Evolutionary conservation across 2,113 vertebrate species (phyloP).

Genomic region (Arizona elegans): DNA sequence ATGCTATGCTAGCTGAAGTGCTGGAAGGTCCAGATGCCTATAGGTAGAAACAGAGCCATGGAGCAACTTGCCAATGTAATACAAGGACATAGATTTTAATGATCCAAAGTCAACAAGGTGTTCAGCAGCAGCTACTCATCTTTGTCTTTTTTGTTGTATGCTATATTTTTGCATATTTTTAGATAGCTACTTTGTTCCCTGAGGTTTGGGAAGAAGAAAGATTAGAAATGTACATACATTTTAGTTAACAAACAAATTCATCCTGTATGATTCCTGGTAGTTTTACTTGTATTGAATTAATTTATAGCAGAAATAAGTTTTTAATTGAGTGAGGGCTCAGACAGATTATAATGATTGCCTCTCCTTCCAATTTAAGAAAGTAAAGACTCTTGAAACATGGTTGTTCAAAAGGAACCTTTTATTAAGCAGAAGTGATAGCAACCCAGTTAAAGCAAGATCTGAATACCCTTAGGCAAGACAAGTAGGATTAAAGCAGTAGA

Average conservation of each 20-base stretch:
- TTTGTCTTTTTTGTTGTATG: not conserved
- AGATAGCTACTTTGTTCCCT: not conserved
- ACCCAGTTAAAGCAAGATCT: too few relatives aligned
- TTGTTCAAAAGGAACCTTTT: too few relatives aligned
- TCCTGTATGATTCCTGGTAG: slow-evolving; percentile 4
- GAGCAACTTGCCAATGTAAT: not conserved
- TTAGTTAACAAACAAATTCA: slow-evolving; percentile 7
- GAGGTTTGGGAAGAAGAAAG: not conserved
- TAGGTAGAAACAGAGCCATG: not conserved
- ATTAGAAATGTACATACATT: slow-evolving; percentile 14
- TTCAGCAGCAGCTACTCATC: not conserved
- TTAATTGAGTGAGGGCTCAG: slow-evolving; percentile 14
- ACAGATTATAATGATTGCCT: not conserved
- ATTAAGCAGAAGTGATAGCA: too few relatives aligned
- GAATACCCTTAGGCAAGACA: too few relatives aligned
- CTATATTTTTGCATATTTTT: not conserved
- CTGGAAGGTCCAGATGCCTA: not conserved
- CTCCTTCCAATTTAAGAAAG: too few relatives aligned
- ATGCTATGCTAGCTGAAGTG: not conserved
- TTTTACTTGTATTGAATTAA: slow-evolving; percentile 9
- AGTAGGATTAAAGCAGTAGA: too few relatives aligned
- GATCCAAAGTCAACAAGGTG: not conserved
- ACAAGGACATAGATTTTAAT: not conserved
- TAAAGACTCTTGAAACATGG: too few relatives aligned
- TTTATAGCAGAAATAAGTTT: slow-evolving; percentile 12